Conservation (phyloP, 2,888 invertebrate species). For the Drosophila siamana region DNA sequence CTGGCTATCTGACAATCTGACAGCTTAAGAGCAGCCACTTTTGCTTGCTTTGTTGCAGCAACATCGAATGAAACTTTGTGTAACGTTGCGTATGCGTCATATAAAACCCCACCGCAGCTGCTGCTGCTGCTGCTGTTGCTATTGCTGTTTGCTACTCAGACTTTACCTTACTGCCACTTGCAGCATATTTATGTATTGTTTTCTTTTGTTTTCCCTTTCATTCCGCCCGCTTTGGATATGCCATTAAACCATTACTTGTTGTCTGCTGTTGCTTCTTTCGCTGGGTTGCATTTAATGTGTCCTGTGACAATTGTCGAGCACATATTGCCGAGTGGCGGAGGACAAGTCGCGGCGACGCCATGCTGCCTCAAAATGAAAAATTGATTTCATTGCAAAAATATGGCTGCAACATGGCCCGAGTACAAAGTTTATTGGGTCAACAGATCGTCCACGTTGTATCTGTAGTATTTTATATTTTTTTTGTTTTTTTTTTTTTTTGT, state of each 20-base stretch:
- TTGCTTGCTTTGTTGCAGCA: slow-evolving; percentile 24
- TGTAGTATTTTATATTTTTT: slow-evolving; percentile 13
- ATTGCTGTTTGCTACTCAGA: slow-evolving; percentile 4
- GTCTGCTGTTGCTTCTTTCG: slow-evolving; percentile 47
- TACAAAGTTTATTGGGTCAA: slow-evolving; percentile 70
- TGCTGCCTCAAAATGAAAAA: slow-evolving; percentile 73
- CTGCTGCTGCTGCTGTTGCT: slow-evolving; percentile 16
- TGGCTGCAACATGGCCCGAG: slow-evolving; percentile 35
- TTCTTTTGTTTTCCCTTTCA: slow-evolving; percentile 36
- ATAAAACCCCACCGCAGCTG: slow-evolving; percentile 53
- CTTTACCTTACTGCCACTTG: slow-evolving; percentile 61
- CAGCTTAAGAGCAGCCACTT: slow-evolving; percentile 40
- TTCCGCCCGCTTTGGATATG: slow-evolving; percentile 30
- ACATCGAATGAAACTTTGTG: slow-evolving; percentile 37
- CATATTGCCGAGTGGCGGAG: slow-evolving; percentile 38
- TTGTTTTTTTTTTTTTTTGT: slow-evolving; percentile 12
- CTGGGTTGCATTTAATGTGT: slow-evolving; percentile 42
- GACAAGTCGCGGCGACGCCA: slow-evolving; percentile 49
- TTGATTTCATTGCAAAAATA: slow-evolving; percentile 73
- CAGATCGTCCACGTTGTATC: slow-evolving; percentile 36
- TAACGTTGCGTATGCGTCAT: slow-evolving; percentile 67
- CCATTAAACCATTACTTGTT: slow-evolving; percentile 67
- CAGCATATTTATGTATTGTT: slow-evolving; percentile 66
- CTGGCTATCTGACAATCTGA: slow-evolving; percentile 39
- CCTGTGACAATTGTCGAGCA: slow-evolving; percentile 61